These are phyloP conservation scores for Myotis yumanensis DNA, from an alignment of 2,113 vertebrate species.

Conservation along the genomic window DNA sequence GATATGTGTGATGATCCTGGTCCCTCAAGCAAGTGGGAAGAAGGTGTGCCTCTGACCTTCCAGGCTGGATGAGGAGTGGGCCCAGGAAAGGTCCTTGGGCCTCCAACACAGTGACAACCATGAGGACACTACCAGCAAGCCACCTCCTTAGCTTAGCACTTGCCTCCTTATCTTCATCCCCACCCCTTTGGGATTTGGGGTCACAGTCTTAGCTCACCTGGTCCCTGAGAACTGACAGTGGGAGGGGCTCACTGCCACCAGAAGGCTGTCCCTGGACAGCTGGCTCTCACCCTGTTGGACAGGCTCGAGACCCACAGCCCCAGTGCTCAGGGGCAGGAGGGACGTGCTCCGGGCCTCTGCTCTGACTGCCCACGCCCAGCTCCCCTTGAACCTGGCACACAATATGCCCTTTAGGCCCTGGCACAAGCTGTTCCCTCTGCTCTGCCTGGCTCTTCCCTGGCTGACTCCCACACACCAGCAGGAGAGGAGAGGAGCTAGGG, in stretches of 20 bases:
- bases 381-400: background rate
- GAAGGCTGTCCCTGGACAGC: background rate
- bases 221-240: background rate
- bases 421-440: slow-evolving; percentile 8
- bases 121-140: background rate
- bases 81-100: background rate
- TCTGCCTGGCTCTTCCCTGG: background rate
- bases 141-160: background rate
- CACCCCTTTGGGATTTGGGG: background rate
- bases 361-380: background rate
- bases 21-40: background rate
- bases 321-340: background rate
- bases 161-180: background rate
- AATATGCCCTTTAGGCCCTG: background rate
- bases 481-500: background rate
- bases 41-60: no score
- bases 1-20: background rate
- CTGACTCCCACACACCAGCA: background rate
- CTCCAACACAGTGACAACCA: background rate
- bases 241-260: background rate
- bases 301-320: background rate
- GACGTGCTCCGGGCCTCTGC: background rate
- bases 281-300: background rate
- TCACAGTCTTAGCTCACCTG: background rate
- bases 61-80: background rate